Evolutionary conservation across 2,888 invertebrate species (phyloP).

Genomic region (Anoplius nigerrimus): DNA sequence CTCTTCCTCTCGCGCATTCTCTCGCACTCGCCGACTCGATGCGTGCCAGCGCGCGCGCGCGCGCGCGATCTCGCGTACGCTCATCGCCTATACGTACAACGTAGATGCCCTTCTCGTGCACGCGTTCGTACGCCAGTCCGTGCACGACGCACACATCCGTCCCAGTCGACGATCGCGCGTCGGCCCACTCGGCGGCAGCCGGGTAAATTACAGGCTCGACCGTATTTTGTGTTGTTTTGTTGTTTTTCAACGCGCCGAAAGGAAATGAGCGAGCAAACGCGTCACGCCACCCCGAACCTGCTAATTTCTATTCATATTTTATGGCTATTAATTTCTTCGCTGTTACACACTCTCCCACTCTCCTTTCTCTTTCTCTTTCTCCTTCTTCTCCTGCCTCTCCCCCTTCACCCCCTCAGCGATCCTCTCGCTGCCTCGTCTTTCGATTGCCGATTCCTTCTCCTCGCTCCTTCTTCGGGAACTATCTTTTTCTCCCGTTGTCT

Average conservation of each 20-base stretch:
- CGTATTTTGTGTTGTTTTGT: conserved; percentile 75
- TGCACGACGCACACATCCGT: no score
- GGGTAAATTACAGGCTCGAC: conserved; percentile 75
- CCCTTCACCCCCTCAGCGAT: conserved; percentile 16
- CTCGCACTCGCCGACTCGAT: no score
- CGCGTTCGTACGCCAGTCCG: not conserved
- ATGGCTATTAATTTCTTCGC: conserved; percentile 76
- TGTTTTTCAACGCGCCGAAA: conserved; percentile 76
- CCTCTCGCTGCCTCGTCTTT: conserved; percentile 29
- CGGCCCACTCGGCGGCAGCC: conserved; percentile 71
- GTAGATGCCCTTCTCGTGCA: conserved; percentile 34
- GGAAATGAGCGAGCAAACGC: conserved; percentile 76
- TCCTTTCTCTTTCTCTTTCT: conserved; percentile 23
- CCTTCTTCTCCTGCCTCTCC: conserved; percentile 35
- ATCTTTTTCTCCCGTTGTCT: conserved; percentile 25
- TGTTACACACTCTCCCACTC: conserved; percentile 65
- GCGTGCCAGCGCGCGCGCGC: conserved; percentile 4
- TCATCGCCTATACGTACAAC: conserved; percentile 19
- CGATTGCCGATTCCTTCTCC: no score
- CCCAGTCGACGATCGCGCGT: conserved; percentile 26
- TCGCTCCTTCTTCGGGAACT: conserved; percentile 16
- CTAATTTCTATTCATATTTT: conserved; percentile 76
- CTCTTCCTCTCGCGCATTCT: no score
- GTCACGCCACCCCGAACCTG: conserved; percentile 75
- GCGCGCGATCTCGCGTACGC: conserved; percentile 10